A percentile compares a stretch with the other conserved stretches of the same genome.
phyloP scores from a whole-genome alignment of 2,888 invertebrate species.

The Athetis lepigone region DNA sequence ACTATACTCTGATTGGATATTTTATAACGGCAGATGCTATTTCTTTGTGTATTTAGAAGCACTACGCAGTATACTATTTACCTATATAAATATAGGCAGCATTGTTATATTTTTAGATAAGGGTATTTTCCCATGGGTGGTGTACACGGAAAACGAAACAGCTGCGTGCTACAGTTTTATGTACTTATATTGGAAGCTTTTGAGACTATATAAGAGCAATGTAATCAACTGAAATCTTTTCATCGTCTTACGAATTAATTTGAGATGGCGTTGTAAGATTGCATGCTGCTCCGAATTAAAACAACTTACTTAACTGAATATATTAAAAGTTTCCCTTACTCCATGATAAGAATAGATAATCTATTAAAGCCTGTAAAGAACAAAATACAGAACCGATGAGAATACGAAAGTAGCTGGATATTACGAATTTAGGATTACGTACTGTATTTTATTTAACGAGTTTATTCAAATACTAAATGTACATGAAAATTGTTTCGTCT shows the following conservation, averaged over 20 bases:
- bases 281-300: slow-evolving; percentile 26
- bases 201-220: slow-evolving; percentile 9
- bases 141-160: slow-evolving; percentile 21
- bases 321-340: slow-evolving; percentile 46
- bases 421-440: slow-evolving; percentile 37
- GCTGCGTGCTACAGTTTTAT: slow-evolving; percentile 11
- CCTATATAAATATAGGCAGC: background rate
- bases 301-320: slow-evolving; percentile 42
- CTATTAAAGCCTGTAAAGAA: slow-evolving; percentile 48
- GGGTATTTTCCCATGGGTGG: slow-evolving; percentile 37
- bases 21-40: slow-evolving; percentile 58
- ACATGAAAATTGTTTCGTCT: slow-evolving; percentile 13
- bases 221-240: slow-evolving; percentile 20
- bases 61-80: slow-evolving; percentile 4
- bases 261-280: slow-evolving; percentile 10
- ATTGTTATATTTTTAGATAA: slow-evolving; percentile 30
- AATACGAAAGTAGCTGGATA: slow-evolving; percentile 49
- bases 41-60: slow-evolving; percentile 46
- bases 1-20: slow-evolving; percentile 69
- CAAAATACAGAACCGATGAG: slow-evolving; percentile 40
- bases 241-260: slow-evolving; percentile 8
- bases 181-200: slow-evolving; percentile 8
- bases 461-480: slow-evolving; percentile 31
- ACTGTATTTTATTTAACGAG: slow-evolving; percentile 27
- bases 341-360: slow-evolving; percentile 55